Base-by-base conservation (phyloP, 2,797 vertebrate genomes). In the Tauraco hartlaubi region DNA sequence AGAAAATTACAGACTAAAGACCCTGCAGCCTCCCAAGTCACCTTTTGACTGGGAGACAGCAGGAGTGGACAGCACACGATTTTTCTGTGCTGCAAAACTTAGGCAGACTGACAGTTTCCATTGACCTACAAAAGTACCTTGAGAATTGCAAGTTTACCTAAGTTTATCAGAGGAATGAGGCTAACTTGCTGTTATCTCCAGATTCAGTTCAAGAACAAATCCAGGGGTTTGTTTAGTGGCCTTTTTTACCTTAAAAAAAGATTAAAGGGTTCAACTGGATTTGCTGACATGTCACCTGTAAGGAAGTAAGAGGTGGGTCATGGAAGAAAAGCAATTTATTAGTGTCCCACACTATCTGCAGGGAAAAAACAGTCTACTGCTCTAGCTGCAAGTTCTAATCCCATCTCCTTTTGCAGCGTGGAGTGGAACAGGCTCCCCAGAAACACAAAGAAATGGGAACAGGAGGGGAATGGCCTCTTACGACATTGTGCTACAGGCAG, bases 141-240 rank as follows among this genome's bases (percentile, higher is more conserved):
- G 83, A 94, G 76, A 90, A 93, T 4, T 73, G 51, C 83, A 69
- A 81, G 51, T 69, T 86, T 78, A 89, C 84, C 67, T 76, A 12
- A 64, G 78, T 89, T 93, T 85, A 83, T 49, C 80, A 43, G 72
- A 79, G 46, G 58, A 84, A 79, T 18, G 56, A 92, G 63, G 68
- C 71, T 92, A 89, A 93, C 85, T 92, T 82, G 56, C 85, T n/a
- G 52, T 68, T 92, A 89, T 79, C 92, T 48, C 63, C 76, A 94
- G 66, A 76, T 48, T 63, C 56, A 90, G 85, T 18, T 67, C 61
- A 66, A 87, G 78, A 93, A 69, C 79, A 88, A 90, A 88, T 90
- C 76, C 69, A 54, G 5, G 19, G 15, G 35, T 69, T 85, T 95
- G 88, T 88, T 85, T 66, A 75, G 66, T 37, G 68, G 12, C 43